Base-by-base conservation (phyloP, 2,113 vertebrate species). In the Ammodytes dubius region DNA sequence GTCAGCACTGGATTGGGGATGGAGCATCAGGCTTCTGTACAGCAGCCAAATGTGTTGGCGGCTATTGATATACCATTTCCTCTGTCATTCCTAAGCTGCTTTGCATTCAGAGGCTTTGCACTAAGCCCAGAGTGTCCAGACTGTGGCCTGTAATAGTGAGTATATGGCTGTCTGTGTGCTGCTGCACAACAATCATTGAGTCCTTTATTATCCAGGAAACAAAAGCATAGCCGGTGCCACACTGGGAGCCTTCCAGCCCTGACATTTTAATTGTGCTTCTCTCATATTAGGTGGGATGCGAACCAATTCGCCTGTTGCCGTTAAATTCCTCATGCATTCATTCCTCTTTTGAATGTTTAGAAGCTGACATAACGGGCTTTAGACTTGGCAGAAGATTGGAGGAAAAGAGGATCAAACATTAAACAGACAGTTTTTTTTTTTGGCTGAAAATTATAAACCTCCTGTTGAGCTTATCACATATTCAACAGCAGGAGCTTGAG, bases 21-120 rank as follows among this genome's bases (percentile, higher is more conserved):
- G 73, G 71, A 68, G 85, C 79, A 61, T 79, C 76, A 45, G 74
- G 80, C 89, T 59, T 64, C 82, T 81, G 87, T 71, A 45, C 77
- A 6, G 53, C 78, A n/a, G 91, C 93, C 93, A 91, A 87, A 93
- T 86, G 86, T 86, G 87, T 82, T 91, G 91, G 88, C 88, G 59
- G 4, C 87, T 91, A 91, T 91, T 81, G 93, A 92, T 92, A 94
- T 90, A 88, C 91, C 79, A 89, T 92, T 92, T 91, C 91, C 93
- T 88, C 86, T 79, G 86, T 89, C 88, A 61, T 65, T 79, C 72
- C 86, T 88, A 90, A 92, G 92, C 93, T 85, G 85, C 90, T 92
- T 92, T 91, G 88, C 90, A 91, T 94, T 93, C 91, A 72, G 79
- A 74, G 69, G 88, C 85, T 90, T 79, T 79, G 56, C 54, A 17